Conservation (phyloP, 2,113 vertebrate species). For the Labeo rohita region DNA sequence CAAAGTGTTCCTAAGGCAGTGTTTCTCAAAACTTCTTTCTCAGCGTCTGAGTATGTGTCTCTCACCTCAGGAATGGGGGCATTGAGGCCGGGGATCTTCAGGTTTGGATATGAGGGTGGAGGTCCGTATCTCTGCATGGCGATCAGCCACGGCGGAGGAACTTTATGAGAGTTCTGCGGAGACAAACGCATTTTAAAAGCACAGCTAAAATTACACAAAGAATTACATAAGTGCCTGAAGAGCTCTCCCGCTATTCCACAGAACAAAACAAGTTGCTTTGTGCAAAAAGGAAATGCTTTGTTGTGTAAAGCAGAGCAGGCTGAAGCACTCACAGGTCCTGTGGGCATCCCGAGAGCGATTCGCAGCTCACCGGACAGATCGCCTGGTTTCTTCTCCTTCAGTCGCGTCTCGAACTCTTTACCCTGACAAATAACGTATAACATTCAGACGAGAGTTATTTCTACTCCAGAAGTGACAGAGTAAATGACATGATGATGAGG, state of each 20-base stretch:
- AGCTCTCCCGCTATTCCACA: not conserved
- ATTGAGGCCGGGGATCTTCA: slow-evolving; percentile 90
- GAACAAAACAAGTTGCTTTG: not conserved
- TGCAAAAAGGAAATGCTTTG: not conserved
- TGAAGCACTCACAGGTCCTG: slow-evolving; percentile 82
- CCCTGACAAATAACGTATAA: slow-evolving; percentile 72
- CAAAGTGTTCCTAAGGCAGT: no score
- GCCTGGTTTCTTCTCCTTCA: slow-evolving; percentile 95
- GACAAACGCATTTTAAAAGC: not conserved
- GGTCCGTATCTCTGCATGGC: slow-evolving; percentile 93
- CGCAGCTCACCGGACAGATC: slow-evolving; percentile 90
- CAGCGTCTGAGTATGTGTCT: not conserved
- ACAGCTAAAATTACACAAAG: not conserved
- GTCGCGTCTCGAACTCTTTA: slow-evolving; percentile 91
- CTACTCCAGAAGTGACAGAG: not conserved
- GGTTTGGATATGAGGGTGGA: slow-evolving; percentile 90
- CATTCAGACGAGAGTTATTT: not conserved
- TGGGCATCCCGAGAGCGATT: slow-evolving; percentile 91
- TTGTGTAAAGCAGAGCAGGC: not conserved
- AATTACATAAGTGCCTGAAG: not conserved
- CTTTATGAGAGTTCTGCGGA: slow-evolving; percentile 88
- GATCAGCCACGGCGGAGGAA: slow-evolving; percentile 91
- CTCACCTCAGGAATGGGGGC: slow-evolving; percentile 89
- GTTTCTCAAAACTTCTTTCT: not conserved
- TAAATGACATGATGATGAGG: not conserved